Percentiles rank a stretch among this genome's conserved stretches.
Conservation (phyloP, 1,140 invertebrate genomes). For the Artemia franciscana region DNA sequence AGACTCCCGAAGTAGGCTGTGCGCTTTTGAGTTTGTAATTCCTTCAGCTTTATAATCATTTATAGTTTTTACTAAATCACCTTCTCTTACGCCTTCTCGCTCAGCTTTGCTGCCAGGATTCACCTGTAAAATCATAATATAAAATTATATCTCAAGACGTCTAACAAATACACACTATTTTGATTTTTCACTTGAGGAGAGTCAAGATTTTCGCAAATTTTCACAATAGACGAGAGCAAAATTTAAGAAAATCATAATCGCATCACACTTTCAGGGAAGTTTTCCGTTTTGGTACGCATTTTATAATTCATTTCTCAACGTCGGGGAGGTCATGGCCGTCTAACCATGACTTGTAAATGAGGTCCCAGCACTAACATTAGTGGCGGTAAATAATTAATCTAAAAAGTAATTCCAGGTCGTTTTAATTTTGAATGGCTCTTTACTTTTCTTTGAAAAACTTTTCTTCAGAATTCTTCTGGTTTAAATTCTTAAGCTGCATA, state of each 20-base stretch:
- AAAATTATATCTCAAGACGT: slow-evolving; percentile 17
- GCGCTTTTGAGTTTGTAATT: slow-evolving; percentile 46
- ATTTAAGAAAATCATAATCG: not conserved
- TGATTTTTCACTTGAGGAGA: not conserved
- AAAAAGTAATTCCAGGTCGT: no score
- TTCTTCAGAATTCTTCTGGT: no score
- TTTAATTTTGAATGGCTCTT: no score
- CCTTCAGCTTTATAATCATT: slow-evolving; percentile 40
- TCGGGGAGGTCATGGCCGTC: no score
- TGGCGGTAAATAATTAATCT: no score
- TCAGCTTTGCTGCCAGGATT: slow-evolving; percentile 58
- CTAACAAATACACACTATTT: not conserved
- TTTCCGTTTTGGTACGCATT: not conserved
- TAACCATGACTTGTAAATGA: no score
- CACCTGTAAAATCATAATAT: slow-evolving; percentile 29
- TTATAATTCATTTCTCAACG: not conserved
- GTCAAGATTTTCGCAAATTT: not conserved
- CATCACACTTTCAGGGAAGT: not conserved
- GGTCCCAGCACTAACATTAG: no score
- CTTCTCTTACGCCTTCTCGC: slow-evolving; percentile 44
- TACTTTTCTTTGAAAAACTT: no score
- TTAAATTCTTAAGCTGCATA: no score
- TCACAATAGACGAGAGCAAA: not conserved
- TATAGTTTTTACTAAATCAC: slow-evolving; percentile 51
- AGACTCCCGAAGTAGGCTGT: slow-evolving; percentile 39